phyloP scores from a whole-genome alignment of 2,113 vertebrate genomes.

The Oryctolagus cuniculus region mOryCun1.1 NC_091448.1:6506501-6507000 shows the following conservation, averaged over 20 bases:
- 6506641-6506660: background rate
- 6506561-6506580: background rate
- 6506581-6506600: background rate
- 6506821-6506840: background rate
- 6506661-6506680: rapidly evolving
- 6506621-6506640: rapidly evolving
- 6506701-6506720: background rate
- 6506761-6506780: rapidly evolving
- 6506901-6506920: background rate
- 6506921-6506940: background rate
- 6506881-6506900: background rate
- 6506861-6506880: no score
- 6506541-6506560: background rate
- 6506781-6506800: background rate
- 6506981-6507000: background rate
- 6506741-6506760: background rate
- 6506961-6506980: background rate
- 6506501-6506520: background rate
- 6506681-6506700: background rate
- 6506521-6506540: no score
- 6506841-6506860: background rate
- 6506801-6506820: background rate
- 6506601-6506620: background rate
- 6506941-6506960: background rate
- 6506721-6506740: background rate